Base-by-base conservation (phyloP, 2,113 vertebrate genomes). In the Ploceus nigricollis region DNA sequence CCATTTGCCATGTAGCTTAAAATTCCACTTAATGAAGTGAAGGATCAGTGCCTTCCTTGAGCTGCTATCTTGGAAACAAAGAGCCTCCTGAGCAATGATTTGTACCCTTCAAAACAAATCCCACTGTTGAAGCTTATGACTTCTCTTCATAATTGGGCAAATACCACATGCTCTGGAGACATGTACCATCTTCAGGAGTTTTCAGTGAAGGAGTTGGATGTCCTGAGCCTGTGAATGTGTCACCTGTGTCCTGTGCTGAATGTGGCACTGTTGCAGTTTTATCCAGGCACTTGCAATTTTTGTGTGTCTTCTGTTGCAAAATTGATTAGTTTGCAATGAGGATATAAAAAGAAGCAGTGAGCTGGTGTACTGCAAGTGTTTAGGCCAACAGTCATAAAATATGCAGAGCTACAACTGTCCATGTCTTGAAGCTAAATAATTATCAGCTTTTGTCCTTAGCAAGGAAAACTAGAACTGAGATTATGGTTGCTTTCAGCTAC, bases 231-330 rank as follows among this genome's bases (percentile, higher is more conserved):
- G 47, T 1, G 1, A 27, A 50, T 44, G 11, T 40, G 50, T 78
- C 0, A 0, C 30, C 51, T 2, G 0, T 73, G 25, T 35, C 37
- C 28, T 56, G 24, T 73, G 58, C 21, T 24, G 33, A 64, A 50
- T 71, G 44, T 4, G 7, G n/a, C 24, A 27, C 28, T 80, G 15
- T 17, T 80, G 15, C 40, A 30, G 23, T 12, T 81, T 6, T 48
- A 66, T 33, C 21, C 60, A 56, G 47, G 28, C 33, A 47, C 9
- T 18, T 66, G 35, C 13, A 64, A 18, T 71, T 53, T 87, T 70
- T 64, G 11, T 31, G 28, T 65, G 30, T 25, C 33, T 76, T 86
- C 47, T 42, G 4, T 50, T 72, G 53, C 40, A 79, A 68, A 93
- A 63, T 15, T 6, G 4, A 50, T 83, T 57, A 5, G 6, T 65